These are phyloP conservation scores for Clangula hyemalis DNA, from an alignment of 2,797 vertebrate species.

Conservation along the genomic window DNA sequence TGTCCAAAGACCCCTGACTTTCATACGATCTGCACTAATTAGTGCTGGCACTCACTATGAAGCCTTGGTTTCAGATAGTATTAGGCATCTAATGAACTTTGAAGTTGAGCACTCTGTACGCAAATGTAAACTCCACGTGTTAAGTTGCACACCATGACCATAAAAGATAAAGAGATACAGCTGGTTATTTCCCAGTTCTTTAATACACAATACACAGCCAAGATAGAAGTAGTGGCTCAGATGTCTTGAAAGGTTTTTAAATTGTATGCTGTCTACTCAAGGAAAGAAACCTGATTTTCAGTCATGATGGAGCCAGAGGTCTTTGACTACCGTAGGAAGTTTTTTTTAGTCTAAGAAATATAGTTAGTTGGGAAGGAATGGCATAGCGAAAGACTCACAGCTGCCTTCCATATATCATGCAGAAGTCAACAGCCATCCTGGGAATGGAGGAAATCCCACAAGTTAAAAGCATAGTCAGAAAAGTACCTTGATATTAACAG, in stretches of 20 bases:
- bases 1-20: not conserved
- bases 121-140: not conserved
- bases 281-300: not conserved
- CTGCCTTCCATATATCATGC: accelerated
- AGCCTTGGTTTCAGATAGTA: not conserved
- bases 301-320: not conserved
- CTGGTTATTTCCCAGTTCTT: not conserved
- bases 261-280: not conserved
- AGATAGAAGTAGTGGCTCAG: not conserved
- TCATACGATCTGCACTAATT: not conserved
- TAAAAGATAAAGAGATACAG: not conserved
- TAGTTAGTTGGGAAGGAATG: not conserved
- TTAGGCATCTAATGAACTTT: not conserved
- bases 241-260: not conserved
- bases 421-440: not conserved
- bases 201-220: not conserved
- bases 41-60: not conserved
- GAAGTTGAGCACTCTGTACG: not conserved
- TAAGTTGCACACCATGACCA: not conserved
- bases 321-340: not conserved
- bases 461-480: not conserved
- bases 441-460: not conserved
- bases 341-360: not conserved
- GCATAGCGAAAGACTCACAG: not conserved
- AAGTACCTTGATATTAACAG: not conserved